Conservation (phyloP, 1,140 invertebrate species). For the Nymphalis io region DNA sequence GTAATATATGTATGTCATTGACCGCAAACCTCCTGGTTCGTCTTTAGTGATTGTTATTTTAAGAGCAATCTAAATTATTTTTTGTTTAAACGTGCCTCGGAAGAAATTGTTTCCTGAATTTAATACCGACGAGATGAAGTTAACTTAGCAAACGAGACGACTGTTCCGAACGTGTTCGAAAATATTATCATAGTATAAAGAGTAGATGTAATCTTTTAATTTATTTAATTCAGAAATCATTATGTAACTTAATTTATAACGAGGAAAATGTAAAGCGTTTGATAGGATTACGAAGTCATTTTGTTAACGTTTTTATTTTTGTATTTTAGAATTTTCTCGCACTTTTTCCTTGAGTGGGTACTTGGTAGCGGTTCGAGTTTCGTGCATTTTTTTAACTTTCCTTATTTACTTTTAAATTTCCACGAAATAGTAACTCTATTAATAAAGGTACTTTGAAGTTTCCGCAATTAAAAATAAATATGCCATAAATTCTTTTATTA, state of each 20-base stretch:
- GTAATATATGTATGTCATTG: conserved; percentile 67
- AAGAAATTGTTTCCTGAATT: conserved; percentile 70
- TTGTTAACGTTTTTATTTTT: conserved; percentile 40
- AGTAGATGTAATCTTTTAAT: conserved; percentile 49
- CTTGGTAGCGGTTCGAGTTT: conserved; percentile 22
- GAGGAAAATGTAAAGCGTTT: conserved; percentile 43
- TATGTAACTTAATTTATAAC: conserved; percentile 46
- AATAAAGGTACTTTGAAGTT: no score
- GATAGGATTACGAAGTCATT: conserved; percentile 43
- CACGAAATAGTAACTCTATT: no score
- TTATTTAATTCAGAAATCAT: conserved; percentile 42
- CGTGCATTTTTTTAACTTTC: conserved; percentile 27
- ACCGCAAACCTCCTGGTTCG: conserved; percentile 35
- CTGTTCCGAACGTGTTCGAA: conserved; percentile 38
- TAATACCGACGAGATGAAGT: conserved; percentile 61
- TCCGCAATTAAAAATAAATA: no score
- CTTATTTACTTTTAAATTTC: not conserved
- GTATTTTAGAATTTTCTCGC: conserved; percentile 30
- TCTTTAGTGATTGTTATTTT: conserved; percentile 42
- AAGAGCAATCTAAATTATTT: conserved; percentile 46
- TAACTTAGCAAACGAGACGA: conserved; percentile 55
- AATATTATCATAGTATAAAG: conserved; percentile 55
- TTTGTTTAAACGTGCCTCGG: conserved; percentile 56
- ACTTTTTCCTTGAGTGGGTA: conserved; percentile 33
- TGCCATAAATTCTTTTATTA: no score